phyloP scores from a whole-genome alignment of 2,113 vertebrate genomes.

The Mastomys natalensis region DNA sequence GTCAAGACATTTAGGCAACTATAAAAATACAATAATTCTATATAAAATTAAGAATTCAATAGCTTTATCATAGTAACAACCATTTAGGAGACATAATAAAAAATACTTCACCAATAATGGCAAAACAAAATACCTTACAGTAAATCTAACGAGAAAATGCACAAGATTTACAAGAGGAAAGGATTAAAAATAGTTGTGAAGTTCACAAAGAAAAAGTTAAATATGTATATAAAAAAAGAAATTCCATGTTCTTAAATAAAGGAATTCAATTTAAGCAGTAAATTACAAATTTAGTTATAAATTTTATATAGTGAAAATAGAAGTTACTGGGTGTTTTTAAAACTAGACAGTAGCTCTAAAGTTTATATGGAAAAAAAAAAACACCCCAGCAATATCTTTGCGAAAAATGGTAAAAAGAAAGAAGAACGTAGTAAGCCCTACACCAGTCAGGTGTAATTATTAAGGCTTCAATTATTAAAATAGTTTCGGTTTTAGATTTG shows the following conservation, averaged over 20 bases:
- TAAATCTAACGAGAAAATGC: neutral
- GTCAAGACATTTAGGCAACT: neutral
- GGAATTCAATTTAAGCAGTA: neutral
- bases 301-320: neutral
- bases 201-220: neutral
- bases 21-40: neutral
- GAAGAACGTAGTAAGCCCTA: neutral
- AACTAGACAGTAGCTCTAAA: neutral
- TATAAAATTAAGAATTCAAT: neutral
- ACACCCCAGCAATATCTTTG: neutral
- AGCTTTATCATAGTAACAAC: neutral
- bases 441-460: neutral
- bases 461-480: neutral
- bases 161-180: neutral
- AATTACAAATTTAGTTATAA: neutral
- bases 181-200: neutral
- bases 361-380: neutral
- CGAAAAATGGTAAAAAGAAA: neutral
- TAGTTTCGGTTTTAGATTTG: neutral
- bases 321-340: neutral
- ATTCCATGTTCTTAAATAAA: neutral
- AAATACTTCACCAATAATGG: neutral
- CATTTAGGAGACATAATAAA: neutral
- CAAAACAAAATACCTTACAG: neutral
- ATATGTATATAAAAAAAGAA: neutral